Base-by-base conservation (phyloP, 2,113 vertebrate species). In the Rhegmatorhina hoffmannsi region DNA sequence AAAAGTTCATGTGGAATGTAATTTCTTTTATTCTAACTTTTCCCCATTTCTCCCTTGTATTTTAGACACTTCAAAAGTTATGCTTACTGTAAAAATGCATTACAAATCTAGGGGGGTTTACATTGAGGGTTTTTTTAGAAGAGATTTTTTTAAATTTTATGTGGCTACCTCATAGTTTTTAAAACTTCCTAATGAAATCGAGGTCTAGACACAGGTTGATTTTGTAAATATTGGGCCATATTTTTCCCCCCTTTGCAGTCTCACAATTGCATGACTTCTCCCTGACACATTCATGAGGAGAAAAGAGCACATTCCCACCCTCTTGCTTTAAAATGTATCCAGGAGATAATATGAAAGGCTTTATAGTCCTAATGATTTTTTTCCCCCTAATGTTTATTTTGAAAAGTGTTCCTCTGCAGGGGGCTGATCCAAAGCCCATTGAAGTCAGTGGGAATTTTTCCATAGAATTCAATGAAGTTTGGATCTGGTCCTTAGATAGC, bases 391-490 rank as follows among this genome's bases (percentile, higher is more conserved):
- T 96, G 90, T 96, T 96, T 96, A 88, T 96, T 96, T 97, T 96
- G 89, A 96, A 93, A 96, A 95, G 93, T 95, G 90, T 92, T 93
- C 38, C 92, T 78, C 93, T 75, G 73, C 44, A 50, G 92, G 94
- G 83, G 77, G 52, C 44, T 93, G 88, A 95, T 96, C 90, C 90
- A 82, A 94, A 92, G 90, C 93, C 92, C 73, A 90, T 95, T 97
- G 95, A 97, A 96, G 94, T 97, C 94, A 96, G 92, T 97, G 94
- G 94, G 92, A 95, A 93, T 90, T 94, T 97, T 96, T 72, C 92
- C 83, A 73, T 38, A 90, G 96, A 95, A 96, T 95, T 95, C 90
- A 94, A 69, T 95, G 93, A 81, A 87, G 88, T 97, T 94, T 96
- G 95, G 93, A 90, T 90, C 86, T 93, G 83, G 16, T 81, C 93